Base-by-base conservation (phyloP, 2,113 vertebrate genomes). In the Crotophaga sulcirostris region DNA sequence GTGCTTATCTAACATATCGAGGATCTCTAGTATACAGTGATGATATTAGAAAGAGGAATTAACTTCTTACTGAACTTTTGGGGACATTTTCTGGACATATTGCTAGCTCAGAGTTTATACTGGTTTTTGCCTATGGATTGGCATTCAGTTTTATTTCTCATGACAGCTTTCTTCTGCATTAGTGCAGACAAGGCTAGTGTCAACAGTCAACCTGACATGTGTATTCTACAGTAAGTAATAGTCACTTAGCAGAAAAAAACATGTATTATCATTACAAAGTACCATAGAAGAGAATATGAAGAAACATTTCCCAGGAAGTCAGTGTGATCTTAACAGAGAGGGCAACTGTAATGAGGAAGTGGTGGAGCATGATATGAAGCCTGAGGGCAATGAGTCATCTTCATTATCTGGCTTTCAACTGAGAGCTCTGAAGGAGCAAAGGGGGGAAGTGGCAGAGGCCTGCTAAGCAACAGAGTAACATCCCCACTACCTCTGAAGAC, bases 121-220 rank as follows among this genome's bases (percentile, higher is more conserved):
- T 0, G 20, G 31, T 75, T 96, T 95, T 88, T 72, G 40, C 75
- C n/a, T 88, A 5, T 87, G 72, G 92, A 94, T 86, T 97, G 93
- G 49, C 95, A 91, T 91, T 95, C 70, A 40, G 70, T 93, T 96
- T 96, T 95, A 97, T 97, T 96, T 87, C 86, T 89, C 72, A 70
- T 96, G 97, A 97, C 97, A 97, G 88, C 36, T 97, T 97, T 95
- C 93, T 97, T 97, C 93, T 97, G 90, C 96, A 87, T 95, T 97
- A 94, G 66, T 67, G 91, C 91, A 87, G 80, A 78, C 78, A 93
- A 86, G 49, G 80, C 56, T 94, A 91, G 70, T 96, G 84, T 93
- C 95, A 97, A 90, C 80, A 96, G 93, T 85, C 54, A 96, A 96
- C 84, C 77, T 97, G 97, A 97, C 96, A 75, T 96, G 97, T 97